These are phyloP conservation scores for Erpornis zantholeuca DNA, from an alignment of 2,113 vertebrate genomes.

Conservation along the genomic window DNA sequence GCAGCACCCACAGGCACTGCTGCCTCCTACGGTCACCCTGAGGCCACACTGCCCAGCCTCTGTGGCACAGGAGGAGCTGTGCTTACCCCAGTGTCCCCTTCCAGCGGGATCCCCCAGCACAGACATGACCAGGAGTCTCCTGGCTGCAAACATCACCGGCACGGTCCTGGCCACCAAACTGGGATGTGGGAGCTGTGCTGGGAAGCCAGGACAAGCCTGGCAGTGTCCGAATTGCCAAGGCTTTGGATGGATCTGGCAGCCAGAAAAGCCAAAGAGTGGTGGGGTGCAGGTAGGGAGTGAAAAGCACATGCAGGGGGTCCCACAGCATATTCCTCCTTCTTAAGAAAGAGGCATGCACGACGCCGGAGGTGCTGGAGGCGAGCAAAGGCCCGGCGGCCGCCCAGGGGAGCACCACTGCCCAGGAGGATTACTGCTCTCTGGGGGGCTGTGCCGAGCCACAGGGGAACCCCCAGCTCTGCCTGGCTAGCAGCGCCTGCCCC, in stretches of 20 bases:
- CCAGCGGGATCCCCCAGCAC: background rate
- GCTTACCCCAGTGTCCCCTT: background rate
- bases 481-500: background rate
- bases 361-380: constrained; percentile 64
- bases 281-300: background rate
- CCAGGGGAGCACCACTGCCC: background rate
- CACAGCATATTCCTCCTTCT: background rate
- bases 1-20: background rate
- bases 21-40: background rate
- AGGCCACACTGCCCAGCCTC: background rate
- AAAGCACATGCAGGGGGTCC: fast-evolving
- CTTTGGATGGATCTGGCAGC: background rate
- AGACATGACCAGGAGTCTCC: background rate
- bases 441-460: background rate
- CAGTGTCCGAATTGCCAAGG: fast-evolving
- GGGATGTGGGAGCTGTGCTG: background rate
- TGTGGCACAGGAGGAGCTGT: background rate
- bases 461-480: background rate
- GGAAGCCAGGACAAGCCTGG: background rate
- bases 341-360: constrained; percentile 71
- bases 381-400: background rate
- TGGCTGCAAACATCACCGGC: background rate
- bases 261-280: background rate
- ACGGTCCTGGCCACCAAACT: fast-evolving
- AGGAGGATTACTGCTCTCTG: background rate